phyloP scores from a whole-genome alignment of 2,888 invertebrate genomes.

The Polia nebulosa region DNA sequence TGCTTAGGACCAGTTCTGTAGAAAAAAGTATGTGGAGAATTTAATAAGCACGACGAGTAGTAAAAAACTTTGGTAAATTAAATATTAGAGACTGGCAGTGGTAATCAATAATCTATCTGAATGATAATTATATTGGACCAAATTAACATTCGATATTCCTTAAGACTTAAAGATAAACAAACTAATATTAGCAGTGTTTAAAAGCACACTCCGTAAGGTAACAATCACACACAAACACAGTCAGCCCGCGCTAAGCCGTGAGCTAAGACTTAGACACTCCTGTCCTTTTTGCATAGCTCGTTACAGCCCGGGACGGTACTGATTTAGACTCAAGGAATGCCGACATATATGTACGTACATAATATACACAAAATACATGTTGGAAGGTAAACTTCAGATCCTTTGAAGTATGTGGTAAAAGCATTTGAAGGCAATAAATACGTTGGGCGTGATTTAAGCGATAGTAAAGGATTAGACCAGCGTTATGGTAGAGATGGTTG shows the following conservation, averaged over 20 bases:
- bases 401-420: slow-evolving; percentile 64
- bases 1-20: not conserved
- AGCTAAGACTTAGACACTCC: slow-evolving; percentile 53
- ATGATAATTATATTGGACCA: no score
- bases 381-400: slow-evolving; percentile 47
- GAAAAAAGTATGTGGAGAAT: not conserved
- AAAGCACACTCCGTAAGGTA: slow-evolving; percentile 26
- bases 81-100: not conserved
- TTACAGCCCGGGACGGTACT: slow-evolving; percentile 60
- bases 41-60: not conserved
- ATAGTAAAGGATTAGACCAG: slow-evolving; percentile 46
- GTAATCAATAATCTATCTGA: not conserved
- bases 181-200: slow-evolving; percentile 12
- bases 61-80: not conserved
- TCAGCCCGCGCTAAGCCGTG: slow-evolving; percentile 17
- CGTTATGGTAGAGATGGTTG: slow-evolving; percentile 21
- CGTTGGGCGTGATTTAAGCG: slow-evolving; percentile 61
- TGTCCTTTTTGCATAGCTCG: slow-evolving; percentile 69
- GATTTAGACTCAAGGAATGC: slow-evolving; percentile 70
- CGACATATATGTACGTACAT: slow-evolving; percentile 29
- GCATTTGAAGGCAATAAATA: slow-evolving; percentile 53
- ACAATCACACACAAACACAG: slow-evolving; percentile 26
- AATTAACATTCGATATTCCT: no score
- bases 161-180: not conserved
- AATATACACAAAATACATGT: slow-evolving; percentile 26